phyloP scores from a whole-genome alignment of 2,113 vertebrate species.

The Gymnocephalus cernua region DNA sequence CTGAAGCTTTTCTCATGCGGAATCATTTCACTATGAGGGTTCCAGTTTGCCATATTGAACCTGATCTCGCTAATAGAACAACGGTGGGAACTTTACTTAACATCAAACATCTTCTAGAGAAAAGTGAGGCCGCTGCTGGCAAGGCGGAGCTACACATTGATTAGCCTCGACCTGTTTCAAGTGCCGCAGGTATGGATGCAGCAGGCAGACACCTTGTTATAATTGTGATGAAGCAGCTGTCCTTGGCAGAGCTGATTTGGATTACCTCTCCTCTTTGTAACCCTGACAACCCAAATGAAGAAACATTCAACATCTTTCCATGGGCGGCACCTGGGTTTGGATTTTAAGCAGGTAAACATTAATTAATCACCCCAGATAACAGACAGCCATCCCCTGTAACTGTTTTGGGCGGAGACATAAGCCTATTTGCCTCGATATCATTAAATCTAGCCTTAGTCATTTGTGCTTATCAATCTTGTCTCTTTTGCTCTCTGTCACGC shows the following conservation, averaged over 20 bases:
- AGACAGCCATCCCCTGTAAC: conserved; percentile 48
- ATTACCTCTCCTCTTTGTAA: conserved; percentile 78
- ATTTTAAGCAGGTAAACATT: conserved; percentile 69
- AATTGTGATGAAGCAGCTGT: conserved; percentile 84
- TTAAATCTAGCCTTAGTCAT: conserved; percentile 36
- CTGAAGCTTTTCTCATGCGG: conserved; percentile 57
- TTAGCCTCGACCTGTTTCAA: conserved; percentile 60
- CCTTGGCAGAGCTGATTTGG: conserved; percentile 74
- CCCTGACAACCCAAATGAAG: conserved; percentile 79
- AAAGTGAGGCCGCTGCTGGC: conserved; percentile 1
- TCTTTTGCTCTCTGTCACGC: neutral
- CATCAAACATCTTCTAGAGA: conserved; percentile 53
- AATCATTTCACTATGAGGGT: conserved; percentile 63
- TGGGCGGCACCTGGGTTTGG: conserved; percentile 50
- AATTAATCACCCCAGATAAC: conserved; percentile 71
- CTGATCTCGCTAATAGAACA: conserved; percentile 56
- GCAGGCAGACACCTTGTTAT: conserved; percentile 70
- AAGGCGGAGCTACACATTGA: conserved; percentile 55
- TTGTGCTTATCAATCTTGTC: conserved; percentile 20
- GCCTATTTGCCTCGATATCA: conserved; percentile 50
- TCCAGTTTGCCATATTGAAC: conserved; percentile 57
- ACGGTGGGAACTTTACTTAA: conserved; percentile 51
- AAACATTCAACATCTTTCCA: conserved; percentile 68
- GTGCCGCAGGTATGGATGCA: conserved; percentile 62
- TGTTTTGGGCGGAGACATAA: conserved; percentile 41